Percentiles rank a stretch among this genome's conserved stretches.
These are phyloP conservation scores for Oscheius sp. DNA, from an alignment of 2,888 invertebrate genomes.

Conservation along the genomic window DNA sequence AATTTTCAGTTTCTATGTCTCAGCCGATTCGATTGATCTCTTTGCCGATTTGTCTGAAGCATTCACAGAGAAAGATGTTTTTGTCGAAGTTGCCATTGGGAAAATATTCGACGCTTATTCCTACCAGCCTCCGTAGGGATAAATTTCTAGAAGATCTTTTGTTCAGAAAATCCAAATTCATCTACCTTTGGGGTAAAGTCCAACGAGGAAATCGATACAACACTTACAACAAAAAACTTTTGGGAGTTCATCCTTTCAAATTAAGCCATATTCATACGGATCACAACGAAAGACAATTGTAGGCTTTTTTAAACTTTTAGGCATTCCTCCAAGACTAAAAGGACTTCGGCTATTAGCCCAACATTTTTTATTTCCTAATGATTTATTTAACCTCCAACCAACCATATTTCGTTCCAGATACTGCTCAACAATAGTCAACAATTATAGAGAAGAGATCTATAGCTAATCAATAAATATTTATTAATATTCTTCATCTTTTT, in stretches of 20 bases:
- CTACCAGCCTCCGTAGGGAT: neutral
- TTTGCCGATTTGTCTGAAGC: neutral
- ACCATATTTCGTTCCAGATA: no score
- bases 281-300: no score
- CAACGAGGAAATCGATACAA: neutral
- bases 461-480: no score
- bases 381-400: no score
- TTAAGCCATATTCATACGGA: neutral
- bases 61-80: neutral
- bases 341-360: no score
- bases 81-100: slow-evolving; percentile 1
- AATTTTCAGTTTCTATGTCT: neutral
- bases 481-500: no score
- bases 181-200: neutral
- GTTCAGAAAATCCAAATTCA: neutral
- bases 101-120: neutral
- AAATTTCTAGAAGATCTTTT: neutral
- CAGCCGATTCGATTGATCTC: neutral
- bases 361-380: no score
- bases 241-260: neutral
- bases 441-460: no score
- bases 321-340: no score
- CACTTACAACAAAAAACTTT: neutral
- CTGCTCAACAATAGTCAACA: no score
- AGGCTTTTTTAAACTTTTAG: no score